These are phyloP conservation scores for Tethea ocularis DNA, from an alignment of 2,888 invertebrate species.

Conservation along the genomic window DNA sequence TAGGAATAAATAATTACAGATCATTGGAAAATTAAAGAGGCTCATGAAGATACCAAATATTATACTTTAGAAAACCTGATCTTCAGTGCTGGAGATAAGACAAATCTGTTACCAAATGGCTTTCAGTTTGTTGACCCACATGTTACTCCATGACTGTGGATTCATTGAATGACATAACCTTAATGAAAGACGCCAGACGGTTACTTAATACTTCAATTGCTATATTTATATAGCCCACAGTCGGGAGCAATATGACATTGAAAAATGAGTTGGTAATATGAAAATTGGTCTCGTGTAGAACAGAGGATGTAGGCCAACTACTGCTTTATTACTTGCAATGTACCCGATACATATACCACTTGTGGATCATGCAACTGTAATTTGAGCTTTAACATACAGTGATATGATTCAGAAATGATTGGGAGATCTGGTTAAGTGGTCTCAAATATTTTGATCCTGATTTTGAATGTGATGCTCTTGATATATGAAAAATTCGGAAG, in stretches of 20 bases:
- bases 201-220: no score
- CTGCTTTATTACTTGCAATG: slow-evolving; percentile 37
- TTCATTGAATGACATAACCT: no score
- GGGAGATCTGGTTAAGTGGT: neutral
- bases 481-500: no score
- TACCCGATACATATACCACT: slow-evolving; percentile 23
- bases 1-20: no score
- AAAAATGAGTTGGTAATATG: slow-evolving; percentile 40
- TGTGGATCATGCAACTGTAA: neutral
- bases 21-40: no score
- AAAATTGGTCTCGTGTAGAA: slow-evolving; percentile 47
- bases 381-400: neutral
- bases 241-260: slow-evolving; percentile 39
- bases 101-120: no score
- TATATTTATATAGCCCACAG: neutral
- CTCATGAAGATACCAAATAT: no score
- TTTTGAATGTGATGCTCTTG: neutral
- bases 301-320: slow-evolving; percentile 48
- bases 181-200: no score
- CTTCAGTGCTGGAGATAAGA: no score
- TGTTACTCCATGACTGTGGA: no score
- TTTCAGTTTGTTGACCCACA: no score
- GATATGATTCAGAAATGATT: slow-evolving; percentile 2
- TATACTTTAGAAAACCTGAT: no score
- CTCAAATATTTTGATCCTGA: neutral